Evolutionary conservation across 2,888 invertebrate species (phyloP).

Genomic region (Polymixis lichenea): DNA sequence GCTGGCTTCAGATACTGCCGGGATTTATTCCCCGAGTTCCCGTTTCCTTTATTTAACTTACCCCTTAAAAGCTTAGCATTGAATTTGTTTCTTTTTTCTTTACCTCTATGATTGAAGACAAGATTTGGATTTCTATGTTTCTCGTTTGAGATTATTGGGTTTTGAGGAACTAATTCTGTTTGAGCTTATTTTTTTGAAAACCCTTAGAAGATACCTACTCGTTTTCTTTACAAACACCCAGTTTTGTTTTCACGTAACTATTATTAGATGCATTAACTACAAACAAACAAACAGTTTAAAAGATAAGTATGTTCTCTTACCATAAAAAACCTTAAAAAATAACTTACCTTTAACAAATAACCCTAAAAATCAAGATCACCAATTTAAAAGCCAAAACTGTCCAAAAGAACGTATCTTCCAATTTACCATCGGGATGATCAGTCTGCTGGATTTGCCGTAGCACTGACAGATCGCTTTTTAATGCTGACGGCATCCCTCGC

Average conservation of each 20-base stretch:
- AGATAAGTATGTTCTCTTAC: not conserved
- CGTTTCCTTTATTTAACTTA: conserved; percentile 71
- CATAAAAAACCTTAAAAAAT: not conserved
- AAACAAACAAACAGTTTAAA: not conserved
- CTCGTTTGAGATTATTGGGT: conserved; percentile 40
- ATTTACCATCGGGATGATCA: conserved; percentile 63
- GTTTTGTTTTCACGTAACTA: not conserved
- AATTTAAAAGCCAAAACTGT: conserved; percentile 39
- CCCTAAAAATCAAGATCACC: conserved; percentile 38
- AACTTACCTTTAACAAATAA: conserved; percentile 1
- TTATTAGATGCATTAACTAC: not conserved
- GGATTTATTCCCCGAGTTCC: conserved; percentile 70
- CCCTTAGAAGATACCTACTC: not conserved
- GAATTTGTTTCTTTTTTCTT: conserved; percentile 56
- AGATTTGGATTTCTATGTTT: conserved; percentile 43
- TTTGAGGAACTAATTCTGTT: conserved; percentile 8
- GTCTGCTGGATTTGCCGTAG: conserved; percentile 56
- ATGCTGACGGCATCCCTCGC: conserved; percentile 64
- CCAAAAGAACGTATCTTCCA: conserved; percentile 31
- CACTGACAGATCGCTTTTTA: conserved; percentile 65
- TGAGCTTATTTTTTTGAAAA: not conserved
- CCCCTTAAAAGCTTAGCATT: conserved; percentile 65
- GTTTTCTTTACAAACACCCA: not conserved
- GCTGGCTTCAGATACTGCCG: conserved; percentile 68
- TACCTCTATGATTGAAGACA: conserved; percentile 40